Base-by-base conservation (phyloP, 1,140 invertebrate genomes). In the Hirudo medicinalis region DNA sequence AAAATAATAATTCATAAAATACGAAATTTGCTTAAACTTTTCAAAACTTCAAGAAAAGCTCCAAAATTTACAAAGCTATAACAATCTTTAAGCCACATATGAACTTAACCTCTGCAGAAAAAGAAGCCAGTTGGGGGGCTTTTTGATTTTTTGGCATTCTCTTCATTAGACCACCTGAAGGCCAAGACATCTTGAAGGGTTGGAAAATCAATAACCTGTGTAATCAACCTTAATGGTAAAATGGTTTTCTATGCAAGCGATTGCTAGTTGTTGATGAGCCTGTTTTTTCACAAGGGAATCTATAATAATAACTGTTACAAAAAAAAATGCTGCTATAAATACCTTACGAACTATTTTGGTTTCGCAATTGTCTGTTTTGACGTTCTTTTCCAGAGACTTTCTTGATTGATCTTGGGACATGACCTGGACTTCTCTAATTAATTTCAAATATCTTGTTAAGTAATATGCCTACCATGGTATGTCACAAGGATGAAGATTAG, bases 131-230 rank as follows among this genome's bases (percentile, higher is more conserved):
- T 75, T 43, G 83, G 80, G 17, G 79, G 82, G 73, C 80, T 80
- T 74, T 80, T 84, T 11, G 85, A 70, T 66, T 80, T 81, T 70
- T 79, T 81, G 11, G 76, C 74, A 74, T 81, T 80, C 19, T 80
- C 80, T 53, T 81, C 82, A 32, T 76, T 70, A n/a, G 74, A 78
- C 83, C 84, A 86, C 72, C 90, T 86, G 32, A 87, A 86, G 57
- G 88, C 84, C 4, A 92, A 77, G 53, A 89, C 86, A 73, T 86
- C 84, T 72, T 88, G 85, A 67, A 91, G 85, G 0, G 87, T 71
- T 74, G 22, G 69, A 73, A 20, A 76, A 54, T 68, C 72, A 70
- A 66, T 20, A 22, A 63, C 57, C 57, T 63, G 57, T 13, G 11
- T 8, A 32, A 32, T 22, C 4, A 32, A 63, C 22, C 11, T 2